Percentiles rank a stretch among this genome's conserved stretches.
Conservation (phyloP, 2,113 vertebrate species). For the Sylvia atricapilla region DNA sequence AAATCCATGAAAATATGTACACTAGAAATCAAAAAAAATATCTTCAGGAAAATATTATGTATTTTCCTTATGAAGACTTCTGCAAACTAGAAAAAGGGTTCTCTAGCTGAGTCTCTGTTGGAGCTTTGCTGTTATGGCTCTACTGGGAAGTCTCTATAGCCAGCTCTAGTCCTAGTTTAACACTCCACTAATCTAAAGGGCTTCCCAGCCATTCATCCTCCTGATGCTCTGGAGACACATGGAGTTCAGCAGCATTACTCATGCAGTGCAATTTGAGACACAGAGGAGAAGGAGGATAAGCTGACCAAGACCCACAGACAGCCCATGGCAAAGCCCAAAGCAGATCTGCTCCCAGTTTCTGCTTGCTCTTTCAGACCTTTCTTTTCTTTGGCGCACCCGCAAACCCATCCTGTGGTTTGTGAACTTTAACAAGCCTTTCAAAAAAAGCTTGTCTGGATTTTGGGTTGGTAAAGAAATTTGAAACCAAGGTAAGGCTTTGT, state of each 20-base stretch:
- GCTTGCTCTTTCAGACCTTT: background rate
- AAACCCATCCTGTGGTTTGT: slow-evolving; percentile 27
- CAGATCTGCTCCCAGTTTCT: background rate
- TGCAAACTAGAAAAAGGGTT: background rate
- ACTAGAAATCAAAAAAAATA: background rate
- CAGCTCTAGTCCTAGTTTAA: background rate
- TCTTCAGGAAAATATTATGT: background rate
- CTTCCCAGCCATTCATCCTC: background rate
- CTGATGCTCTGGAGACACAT: background rate
- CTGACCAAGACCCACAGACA: background rate
- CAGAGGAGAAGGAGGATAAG: background rate
- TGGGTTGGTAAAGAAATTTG: slow-evolving; percentile 34
- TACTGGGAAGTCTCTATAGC: background rate
- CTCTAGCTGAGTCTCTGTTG: background rate
- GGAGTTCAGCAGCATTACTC: background rate
- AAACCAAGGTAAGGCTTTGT: slow-evolving; percentile 33
- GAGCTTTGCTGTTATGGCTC: background rate
- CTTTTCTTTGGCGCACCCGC: background rate
- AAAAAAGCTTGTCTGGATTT: slow-evolving; percentile 34
- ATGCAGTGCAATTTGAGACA: background rate
- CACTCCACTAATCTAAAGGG: background rate
- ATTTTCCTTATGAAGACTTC: background rate
- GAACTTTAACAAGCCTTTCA: slow-evolving; percentile 44
- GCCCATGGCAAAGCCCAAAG: background rate
- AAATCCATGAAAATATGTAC: background rate